These are phyloP conservation scores for Sitobion miscanthi DNA, from an alignment of 1,140 invertebrate genomes.

Conservation along the genomic window DNA sequence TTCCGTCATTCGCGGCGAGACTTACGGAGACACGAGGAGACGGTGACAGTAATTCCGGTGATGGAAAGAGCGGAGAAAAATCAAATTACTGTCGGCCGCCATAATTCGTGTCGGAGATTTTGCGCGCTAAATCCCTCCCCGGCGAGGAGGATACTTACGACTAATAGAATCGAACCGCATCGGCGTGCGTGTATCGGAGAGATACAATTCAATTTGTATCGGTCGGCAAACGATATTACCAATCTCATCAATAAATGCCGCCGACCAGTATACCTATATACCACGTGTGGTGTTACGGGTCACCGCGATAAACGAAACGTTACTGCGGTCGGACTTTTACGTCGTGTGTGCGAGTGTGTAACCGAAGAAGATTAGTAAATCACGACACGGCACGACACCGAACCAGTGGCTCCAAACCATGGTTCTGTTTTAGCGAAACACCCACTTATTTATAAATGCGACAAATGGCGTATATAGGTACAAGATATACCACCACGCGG, in stretches of 20 bases:
- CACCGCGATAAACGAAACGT: background rate
- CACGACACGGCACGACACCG: background rate
- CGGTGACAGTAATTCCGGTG: background rate
- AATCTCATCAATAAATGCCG: constrained; percentile 40
- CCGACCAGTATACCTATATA: too few species aligned
- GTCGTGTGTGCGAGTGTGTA: background rate
- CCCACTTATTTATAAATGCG: background rate
- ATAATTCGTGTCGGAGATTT: background rate
- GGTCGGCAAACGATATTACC: constrained; percentile 15
- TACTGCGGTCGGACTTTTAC: background rate
- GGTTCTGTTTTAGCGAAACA: too few species aligned
- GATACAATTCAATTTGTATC: constrained; percentile 2
- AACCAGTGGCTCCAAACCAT: background rate
- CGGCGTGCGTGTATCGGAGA: background rate
- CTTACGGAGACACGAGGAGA: too few species aligned
- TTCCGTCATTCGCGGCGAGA: background rate
- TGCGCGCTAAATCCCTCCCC: background rate
- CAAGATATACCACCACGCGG: too few species aligned
- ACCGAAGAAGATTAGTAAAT: background rate
- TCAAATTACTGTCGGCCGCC: background rate
- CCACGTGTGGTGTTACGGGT: background rate
- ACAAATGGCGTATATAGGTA: too few species aligned
- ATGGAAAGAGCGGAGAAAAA: background rate
- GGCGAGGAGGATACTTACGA: too few species aligned
- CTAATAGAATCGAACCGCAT: constrained; percentile 5